A percentile compares a stretch with the other conserved stretches of the same genome.
phyloP scores from a whole-genome alignment of 2,888 invertebrate genomes.

The Aporophyla lueneburgensis region DNA sequence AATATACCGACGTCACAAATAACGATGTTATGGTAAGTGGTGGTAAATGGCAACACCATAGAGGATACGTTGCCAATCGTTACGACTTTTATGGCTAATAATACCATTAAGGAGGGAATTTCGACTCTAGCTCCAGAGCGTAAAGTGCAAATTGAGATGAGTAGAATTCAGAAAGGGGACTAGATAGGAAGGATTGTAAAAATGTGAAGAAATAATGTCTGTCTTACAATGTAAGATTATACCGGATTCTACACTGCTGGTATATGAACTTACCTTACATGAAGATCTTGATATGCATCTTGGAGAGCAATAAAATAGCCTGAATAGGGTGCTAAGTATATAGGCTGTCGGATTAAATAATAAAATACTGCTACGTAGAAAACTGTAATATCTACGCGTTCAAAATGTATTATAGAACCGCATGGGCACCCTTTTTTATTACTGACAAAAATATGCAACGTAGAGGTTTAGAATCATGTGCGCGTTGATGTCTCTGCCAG shows the following conservation, averaged over 20 bases:
- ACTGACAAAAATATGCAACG: no score
- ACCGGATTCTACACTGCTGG: constrained; percentile 2
- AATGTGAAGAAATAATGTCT: constrained; percentile 41
- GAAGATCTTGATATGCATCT: constrained; percentile 27
- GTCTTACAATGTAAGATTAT: constrained; percentile 28
- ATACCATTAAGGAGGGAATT: not conserved
- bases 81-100: constrained; percentile 27
- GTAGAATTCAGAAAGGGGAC: not conserved
- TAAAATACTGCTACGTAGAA: no score
- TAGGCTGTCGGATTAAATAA: no score
- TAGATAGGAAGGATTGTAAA: constrained; percentile 32
- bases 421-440: no score
- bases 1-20: constrained; percentile 20
- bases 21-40: constrained; percentile 32
- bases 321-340: no score
- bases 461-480: no score
- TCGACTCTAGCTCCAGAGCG: not conserved
- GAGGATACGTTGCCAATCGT: constrained; percentile 32
- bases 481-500: no score
- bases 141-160: constrained; percentile 10
- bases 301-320: not conserved
- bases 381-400: no score
- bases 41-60: constrained; percentile 34
- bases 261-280: not conserved
- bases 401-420: no score